Percentiles rank a stretch among this genome's conserved stretches.
phyloP scores from a whole-genome alignment of 35 echinoderm and acorn worm species.

The Lytechinus pictus region DNA sequence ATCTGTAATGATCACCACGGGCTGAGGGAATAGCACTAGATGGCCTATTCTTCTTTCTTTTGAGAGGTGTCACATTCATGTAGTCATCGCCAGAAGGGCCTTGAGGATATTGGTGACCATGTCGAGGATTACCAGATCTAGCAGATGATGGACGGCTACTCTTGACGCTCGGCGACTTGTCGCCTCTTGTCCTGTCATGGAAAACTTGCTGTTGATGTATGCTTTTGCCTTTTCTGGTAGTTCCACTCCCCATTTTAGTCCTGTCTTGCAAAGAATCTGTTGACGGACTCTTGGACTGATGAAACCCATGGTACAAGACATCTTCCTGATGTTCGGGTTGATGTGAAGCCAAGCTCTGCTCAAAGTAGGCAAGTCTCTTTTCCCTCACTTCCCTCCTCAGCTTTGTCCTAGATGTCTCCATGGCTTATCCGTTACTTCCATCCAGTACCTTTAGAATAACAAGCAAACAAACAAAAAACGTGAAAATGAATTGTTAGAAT shows the following conservation, averaged over 20 bases:
- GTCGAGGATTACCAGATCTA: neutral
- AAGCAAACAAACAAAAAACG: neutral
- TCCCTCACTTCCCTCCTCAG: slow-evolving; percentile 65
- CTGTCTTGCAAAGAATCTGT: neutral
- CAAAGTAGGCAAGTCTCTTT: slow-evolving; percentile 82
- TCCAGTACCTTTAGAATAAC: neutral
- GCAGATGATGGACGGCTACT: neutral
- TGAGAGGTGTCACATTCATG: neutral
- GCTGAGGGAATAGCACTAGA: neutral
- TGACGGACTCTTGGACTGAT: neutral
- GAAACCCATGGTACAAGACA: neutral
- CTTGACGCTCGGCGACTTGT: neutral
- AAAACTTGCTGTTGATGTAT: neutral
- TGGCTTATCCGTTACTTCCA: neutral
- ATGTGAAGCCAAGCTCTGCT: slow-evolving; percentile 12
- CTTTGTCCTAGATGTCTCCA: slow-evolving; percentile 81
- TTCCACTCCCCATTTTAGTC: neutral
- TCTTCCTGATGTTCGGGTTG: neutral
- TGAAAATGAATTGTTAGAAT: neutral
- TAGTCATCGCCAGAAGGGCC: neutral
- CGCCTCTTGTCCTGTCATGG: neutral
- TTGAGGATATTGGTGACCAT: neutral
- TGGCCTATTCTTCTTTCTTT: neutral
- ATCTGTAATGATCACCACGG: neutral
- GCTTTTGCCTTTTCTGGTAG: neutral